These are phyloP conservation scores for Stenodema calcarata DNA, from an alignment of 2,888 invertebrate species.

Conservation along the genomic window DNA sequence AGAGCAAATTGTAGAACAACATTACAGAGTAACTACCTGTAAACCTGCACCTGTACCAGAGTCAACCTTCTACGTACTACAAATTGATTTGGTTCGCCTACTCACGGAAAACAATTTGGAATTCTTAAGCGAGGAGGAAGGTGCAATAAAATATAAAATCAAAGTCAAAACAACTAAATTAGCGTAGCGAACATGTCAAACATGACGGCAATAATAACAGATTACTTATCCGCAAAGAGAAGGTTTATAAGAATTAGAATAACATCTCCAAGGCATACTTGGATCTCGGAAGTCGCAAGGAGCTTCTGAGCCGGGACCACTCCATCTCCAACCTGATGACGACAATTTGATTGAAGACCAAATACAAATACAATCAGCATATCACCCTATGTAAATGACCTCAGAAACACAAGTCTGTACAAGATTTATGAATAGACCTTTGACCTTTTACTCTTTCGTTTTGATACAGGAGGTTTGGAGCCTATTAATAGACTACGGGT, in stretches of 20 bases:
- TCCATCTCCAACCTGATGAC: slow-evolving; percentile 35
- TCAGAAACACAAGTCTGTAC: background rate
- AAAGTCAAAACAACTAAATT: background rate
- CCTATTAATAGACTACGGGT: too few species aligned
- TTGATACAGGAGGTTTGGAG: too few species aligned
- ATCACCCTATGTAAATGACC: background rate
- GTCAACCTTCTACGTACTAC: background rate
- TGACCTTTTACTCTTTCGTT: too few species aligned
- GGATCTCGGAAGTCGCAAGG: slow-evolving; percentile 37
- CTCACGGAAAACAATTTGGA: background rate
- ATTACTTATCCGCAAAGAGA: slow-evolving; percentile 32
- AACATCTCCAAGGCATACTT: slow-evolving; percentile 32
- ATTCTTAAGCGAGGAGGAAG: background rate
- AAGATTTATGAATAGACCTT: too few species aligned
- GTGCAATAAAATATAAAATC: background rate
- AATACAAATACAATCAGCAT: background rate
- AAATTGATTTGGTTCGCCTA: background rate
- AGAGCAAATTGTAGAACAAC: background rate
- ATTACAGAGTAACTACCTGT: background rate
- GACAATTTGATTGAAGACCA: background rate
- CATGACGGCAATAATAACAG: background rate
- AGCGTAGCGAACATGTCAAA: background rate
- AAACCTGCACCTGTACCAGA: background rate
- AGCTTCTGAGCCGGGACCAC: slow-evolving; percentile 38
- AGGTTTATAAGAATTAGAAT: background rate